Evolutionary conservation across 2,888 invertebrate genomes (phyloP).

Genomic region (Orchestes rusci): DNA sequence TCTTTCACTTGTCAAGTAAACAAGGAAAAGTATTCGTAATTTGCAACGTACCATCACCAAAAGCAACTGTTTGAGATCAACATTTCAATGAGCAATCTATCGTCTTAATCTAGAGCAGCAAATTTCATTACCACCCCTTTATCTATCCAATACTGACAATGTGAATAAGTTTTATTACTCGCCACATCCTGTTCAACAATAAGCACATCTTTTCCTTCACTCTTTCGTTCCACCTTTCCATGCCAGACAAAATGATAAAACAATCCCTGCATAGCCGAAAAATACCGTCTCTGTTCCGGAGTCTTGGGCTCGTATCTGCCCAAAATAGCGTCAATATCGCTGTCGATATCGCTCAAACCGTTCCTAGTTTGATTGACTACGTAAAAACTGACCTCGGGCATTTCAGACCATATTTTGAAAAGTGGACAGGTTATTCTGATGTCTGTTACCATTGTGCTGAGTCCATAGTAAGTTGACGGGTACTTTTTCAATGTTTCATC

Average conservation of each 20-base stretch:
- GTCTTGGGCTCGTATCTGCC: slow-evolving; percentile 59
- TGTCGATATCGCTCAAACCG: slow-evolving; percentile 48
- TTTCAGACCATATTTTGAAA: slow-evolving; percentile 57
- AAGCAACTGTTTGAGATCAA: too few relatives aligned
- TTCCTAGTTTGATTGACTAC: slow-evolving; percentile 62
- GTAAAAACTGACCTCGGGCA: slow-evolving; percentile 63
- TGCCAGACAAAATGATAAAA: slow-evolving; percentile 78
- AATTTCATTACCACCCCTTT: slow-evolving; percentile 68
- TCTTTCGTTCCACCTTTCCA: slow-evolving; percentile 59
- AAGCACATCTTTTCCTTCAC: slow-evolving; percentile 47
- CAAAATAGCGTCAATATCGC: slow-evolving; percentile 72
- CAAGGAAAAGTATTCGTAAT: too few relatives aligned
- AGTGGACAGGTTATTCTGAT: slow-evolving; percentile 75
- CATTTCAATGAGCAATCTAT: too few relatives aligned
- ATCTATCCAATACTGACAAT: slow-evolving; percentile 71
- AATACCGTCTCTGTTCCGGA: slow-evolving; percentile 65
- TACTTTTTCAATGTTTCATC: slow-evolving; percentile 58
- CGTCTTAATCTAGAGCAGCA: slow-evolving; percentile 67
- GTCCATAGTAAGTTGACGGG: slow-evolving; percentile 57
- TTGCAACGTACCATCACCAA: too few relatives aligned
- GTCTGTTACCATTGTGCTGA: slow-evolving; percentile 68
- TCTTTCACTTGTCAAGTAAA: too few relatives aligned
- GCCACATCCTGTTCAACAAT: slow-evolving; percentile 66
- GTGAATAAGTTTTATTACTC: slow-evolving; percentile 57
- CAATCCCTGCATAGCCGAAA: slow-evolving; percentile 71